Evolutionary conservation across 2,113 vertebrate species (phyloP), one percentile per base, ranked within the genome.

Genomic region (Silurus meridionalis): DNA sequence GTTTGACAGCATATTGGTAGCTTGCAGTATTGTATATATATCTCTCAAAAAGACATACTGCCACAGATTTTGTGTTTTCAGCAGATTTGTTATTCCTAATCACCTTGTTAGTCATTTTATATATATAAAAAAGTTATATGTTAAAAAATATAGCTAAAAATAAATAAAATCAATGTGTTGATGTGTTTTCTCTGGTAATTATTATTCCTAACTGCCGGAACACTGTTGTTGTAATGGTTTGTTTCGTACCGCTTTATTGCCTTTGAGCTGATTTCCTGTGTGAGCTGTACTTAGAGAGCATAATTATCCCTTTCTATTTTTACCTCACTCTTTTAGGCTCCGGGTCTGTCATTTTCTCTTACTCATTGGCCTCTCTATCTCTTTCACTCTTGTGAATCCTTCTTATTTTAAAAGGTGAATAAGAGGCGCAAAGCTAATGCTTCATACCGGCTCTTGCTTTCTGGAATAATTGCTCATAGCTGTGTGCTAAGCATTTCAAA

Each of bases 221-320:
- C 50, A 53, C 69, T 11, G 48, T 61, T 64, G 53, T 60, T 78
- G 21, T 75, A 48, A 69, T 19, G 52, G 13, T 80, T 72, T 77
- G 85, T 83, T 64, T 25, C 48, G 63, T 2, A 9, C 19, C 46
- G 50, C 78, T 84, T 83, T 82, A 80, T 87, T 87, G 61, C 69
- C 80, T 71, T 9, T 15, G 64, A 69, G 14, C 15, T 46, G 21
- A 55, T 83, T 69, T 53, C 52, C 81, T 84, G 69, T 25, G 55
- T 63, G 78, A 77, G 37, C 53, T 46, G n/a, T 89, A 55, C 79
- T 82, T 88, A 28, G 57, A 75, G 52, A 17, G n/a, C 72, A 17
- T 28, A 57, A 52, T 80, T 71, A 77, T 8, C 11, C 28, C n/a
- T 55, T 69, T 37, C 55, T 74, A 23, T 13, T 71, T 15, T 46